These are phyloP conservation scores for Myripristis jacobus DNA, from an alignment of 2,797 vertebrate species.

Conservation along the genomic window DNA sequence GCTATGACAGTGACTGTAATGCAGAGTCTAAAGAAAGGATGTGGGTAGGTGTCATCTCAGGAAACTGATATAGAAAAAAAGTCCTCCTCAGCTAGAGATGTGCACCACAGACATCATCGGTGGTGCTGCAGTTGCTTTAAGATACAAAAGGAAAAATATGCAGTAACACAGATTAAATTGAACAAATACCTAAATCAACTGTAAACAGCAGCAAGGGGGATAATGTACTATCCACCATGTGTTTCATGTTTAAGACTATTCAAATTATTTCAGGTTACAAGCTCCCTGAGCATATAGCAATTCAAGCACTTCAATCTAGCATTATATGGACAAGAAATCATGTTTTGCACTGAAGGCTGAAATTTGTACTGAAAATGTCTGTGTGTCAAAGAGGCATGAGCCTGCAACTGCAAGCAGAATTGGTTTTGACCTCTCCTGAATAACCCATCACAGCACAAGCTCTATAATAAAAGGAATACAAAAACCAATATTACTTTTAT, in stretches of 20 bases:
- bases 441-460: slow-evolving; percentile 46
- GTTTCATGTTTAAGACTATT: neutral
- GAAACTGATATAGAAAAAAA: neutral
- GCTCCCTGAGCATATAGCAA: neutral
- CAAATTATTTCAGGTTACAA: too few relatives aligned
- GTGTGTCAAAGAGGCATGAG: slow-evolving; percentile 29
- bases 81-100: neutral
- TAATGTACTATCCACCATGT: neutral
- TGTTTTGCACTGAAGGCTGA: neutral
- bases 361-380: slow-evolving; percentile 25
- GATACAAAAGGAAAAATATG: neutral
- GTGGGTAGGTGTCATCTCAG: neutral
- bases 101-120: neutral
- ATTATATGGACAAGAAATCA: slow-evolving; percentile 19
- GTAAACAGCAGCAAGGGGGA: neutral
- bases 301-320: neutral
- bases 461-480: slow-evolving; percentile 31
- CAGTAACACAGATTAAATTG: neutral
- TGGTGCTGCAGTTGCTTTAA: neutral
- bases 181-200: neutral
- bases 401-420: slow-evolving; percentile 32
- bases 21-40: neutral
- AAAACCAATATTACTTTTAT: slow-evolving; percentile 60
- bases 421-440: slow-evolving; percentile 45
- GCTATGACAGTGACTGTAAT: neutral